These are phyloP conservation scores for Craterocephalus amniculus DNA, from an alignment of 2,797 vertebrate species.

Conservation along the genomic window DNA sequence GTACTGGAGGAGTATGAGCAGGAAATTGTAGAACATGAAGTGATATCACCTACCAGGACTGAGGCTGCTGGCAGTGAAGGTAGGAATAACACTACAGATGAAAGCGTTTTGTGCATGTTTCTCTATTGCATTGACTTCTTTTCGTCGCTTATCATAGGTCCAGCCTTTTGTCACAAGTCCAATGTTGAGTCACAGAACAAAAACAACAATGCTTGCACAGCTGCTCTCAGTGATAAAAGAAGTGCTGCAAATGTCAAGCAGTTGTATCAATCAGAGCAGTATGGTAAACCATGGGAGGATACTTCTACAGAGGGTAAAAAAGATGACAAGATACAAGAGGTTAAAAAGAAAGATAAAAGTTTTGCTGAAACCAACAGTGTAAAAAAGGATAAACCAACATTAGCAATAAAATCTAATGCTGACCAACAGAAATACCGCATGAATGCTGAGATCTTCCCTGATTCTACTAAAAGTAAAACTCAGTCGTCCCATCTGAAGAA, in stretches of 20 bases:
- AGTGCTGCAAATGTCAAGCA: slow-evolving; percentile 30
- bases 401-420: slow-evolving; percentile 47
- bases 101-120: background rate
- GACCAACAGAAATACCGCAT: slow-evolving; percentile 47
- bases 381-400: slow-evolving; percentile 47
- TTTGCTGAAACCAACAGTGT: slow-evolving; percentile 6
- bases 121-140: background rate
- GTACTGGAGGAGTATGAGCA: slow-evolving; percentile 77
- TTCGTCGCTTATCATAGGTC: slow-evolving; percentile 37
- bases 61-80: slow-evolving; percentile 60
- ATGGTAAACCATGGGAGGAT: slow-evolving; percentile 18
- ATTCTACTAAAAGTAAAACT: slow-evolving; percentile 33
- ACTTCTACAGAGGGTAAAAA: slow-evolving; percentile 33
- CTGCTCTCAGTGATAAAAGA: slow-evolving; percentile 51
- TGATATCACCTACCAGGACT: slow-evolving; percentile 31
- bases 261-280: slow-evolving; percentile 32
- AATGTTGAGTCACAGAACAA: slow-evolving; percentile 76
- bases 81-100: slow-evolving; percentile 20
- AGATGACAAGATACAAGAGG: slow-evolving; percentile 36
- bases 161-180: slow-evolving; percentile 36
- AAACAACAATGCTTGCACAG: slow-evolving; percentile 85
- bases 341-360: slow-evolving; percentile 29
- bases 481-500: slow-evolving; percentile 49
- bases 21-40: slow-evolving; percentile 51
- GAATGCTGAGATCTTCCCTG: slow-evolving; percentile 33